Percentiles rank a stretch among this genome's conserved stretches.
phyloP scores from a whole-genome alignment of 2,888 invertebrate species.

The Hemithea aestivaria region DNA sequence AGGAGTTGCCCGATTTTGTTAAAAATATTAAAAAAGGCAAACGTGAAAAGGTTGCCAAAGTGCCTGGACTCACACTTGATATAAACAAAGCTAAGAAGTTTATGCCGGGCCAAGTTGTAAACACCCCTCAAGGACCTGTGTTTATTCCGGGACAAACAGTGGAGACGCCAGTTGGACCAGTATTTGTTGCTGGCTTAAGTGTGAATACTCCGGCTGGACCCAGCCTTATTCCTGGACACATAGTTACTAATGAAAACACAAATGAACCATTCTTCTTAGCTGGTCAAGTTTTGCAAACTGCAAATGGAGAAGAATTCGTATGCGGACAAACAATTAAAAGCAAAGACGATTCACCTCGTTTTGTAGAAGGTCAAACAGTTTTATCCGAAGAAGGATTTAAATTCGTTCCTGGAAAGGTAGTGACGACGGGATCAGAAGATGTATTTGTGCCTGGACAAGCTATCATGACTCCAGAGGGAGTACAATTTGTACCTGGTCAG shows the following conservation, averaged over 20 bases:
- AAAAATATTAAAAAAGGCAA: constrained; percentile 80
- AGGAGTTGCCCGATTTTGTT: constrained; percentile 82
- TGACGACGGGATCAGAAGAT: constrained; percentile 66
- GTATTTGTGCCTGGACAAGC: constrained; percentile 82
- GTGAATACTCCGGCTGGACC: constrained; percentile 84
- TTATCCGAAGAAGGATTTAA: constrained; percentile 80
- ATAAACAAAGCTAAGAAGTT: constrained; percentile 84
- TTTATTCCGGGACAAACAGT: constrained; percentile 89
- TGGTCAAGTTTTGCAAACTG: constrained; percentile 82
- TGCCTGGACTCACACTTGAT: constrained; percentile 82
- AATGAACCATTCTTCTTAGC: constrained; percentile 83
- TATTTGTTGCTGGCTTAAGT: constrained; percentile 86
- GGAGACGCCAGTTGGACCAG: constrained; percentile 81
- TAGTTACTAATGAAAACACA: constrained; percentile 78
- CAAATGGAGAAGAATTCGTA: constrained; percentile 78
- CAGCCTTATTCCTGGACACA: constrained; percentile 85
- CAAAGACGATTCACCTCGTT: constrained; percentile 75
- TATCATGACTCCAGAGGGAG: constrained; percentile 78
- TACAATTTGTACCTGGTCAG: constrained; percentile 82
- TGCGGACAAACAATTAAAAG: constrained; percentile 82
- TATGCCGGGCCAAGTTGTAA: constrained; percentile 84
- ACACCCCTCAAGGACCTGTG: constrained; percentile 83
- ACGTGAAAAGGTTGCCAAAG: constrained; percentile 78
- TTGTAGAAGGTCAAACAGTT: constrained; percentile 81
- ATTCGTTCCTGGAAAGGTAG: constrained; percentile 80